A percentile compares a stretch with the other conserved stretches of the same genome.
Evolutionary conservation across 2,888 invertebrate genomes (phyloP).

Genomic region (Leucozona laternaria): DNA sequence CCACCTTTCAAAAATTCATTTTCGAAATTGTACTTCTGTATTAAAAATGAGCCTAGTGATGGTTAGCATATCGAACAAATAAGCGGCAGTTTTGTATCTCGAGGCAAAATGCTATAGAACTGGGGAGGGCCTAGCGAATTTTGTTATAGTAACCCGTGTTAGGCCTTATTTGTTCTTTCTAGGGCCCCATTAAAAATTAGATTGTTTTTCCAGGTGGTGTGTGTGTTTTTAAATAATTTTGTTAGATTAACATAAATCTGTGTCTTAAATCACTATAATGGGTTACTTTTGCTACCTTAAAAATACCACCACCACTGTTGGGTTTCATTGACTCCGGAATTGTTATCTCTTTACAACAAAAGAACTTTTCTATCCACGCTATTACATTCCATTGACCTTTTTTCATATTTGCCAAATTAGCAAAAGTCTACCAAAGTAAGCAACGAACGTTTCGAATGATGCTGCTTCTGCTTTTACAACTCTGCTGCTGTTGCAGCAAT

Average conservation of each 20-base stretch:
- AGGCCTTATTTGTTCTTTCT: too few relatives aligned
- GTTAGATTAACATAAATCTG: background rate
- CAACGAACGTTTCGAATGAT: constrained; percentile 29
- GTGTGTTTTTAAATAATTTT: too few relatives aligned
- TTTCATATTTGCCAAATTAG: constrained; percentile 68
- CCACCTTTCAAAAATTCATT: too few relatives aligned
- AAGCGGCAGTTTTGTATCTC: too few relatives aligned
- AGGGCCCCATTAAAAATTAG: too few relatives aligned
- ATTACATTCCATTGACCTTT: constrained; percentile 64
- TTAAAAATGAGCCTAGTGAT: too few relatives aligned
- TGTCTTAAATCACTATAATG: background rate
- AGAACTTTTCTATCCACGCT: constrained; percentile 32
- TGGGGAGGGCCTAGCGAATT: too few relatives aligned
- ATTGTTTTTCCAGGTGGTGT: too few relatives aligned
- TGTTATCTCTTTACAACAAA: constrained; percentile 39
- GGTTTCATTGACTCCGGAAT: constrained; percentile 53
- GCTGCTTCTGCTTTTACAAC: constrained; percentile 26
- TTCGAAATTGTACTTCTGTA: too few relatives aligned
- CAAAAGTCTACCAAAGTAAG: constrained; percentile 40
- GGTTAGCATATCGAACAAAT: too few relatives aligned
- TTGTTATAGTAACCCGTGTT: too few relatives aligned
- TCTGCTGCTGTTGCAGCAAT: constrained; percentile 49
- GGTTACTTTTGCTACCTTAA: background rate
- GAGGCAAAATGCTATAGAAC: too few relatives aligned
- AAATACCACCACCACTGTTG: background rate